Percentiles rank a stretch among this genome's conserved stretches.
phyloP scores from a whole-genome alignment of 2,888 invertebrate genomes.

The Parasteatoda lunata region DNA sequence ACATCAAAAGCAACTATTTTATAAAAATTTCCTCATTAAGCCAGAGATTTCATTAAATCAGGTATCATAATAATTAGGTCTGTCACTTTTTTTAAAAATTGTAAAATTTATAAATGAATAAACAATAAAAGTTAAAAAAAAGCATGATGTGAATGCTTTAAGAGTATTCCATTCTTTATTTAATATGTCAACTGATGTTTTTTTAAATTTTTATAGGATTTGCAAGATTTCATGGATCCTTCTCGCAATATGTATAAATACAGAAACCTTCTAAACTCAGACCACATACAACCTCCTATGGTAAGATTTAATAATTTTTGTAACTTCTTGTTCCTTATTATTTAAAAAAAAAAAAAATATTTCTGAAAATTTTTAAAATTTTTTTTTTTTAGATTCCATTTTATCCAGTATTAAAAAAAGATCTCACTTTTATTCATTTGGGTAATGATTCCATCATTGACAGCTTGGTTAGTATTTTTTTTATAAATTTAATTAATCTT shows the following conservation, averaged over 20 bases:
- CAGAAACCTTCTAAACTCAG: slow-evolving; percentile 91
- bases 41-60: no score
- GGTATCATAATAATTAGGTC: no score
- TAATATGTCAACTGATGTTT: not conserved
- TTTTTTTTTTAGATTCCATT: slow-evolving; percentile 77
- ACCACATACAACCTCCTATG: slow-evolving; percentile 89
- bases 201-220: slow-evolving; percentile 77
- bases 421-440: slow-evolving; percentile 97
- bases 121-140: no score
- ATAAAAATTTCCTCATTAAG: no score
- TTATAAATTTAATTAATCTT: not conserved
- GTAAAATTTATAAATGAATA: no score
- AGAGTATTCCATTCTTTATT: no score
- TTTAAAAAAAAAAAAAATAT: not conserved
- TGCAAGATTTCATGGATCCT: slow-evolving; percentile 98
- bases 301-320: no score
- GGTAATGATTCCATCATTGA: slow-evolving; percentile 95
- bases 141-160: no score
- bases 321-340: no score
- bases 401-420: slow-evolving; percentile 79
- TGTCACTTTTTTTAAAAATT: no score
- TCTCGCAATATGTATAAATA: slow-evolving; percentile 99
- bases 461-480: slow-evolving; percentile 78
- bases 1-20: no score
- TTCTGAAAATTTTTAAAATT: not conserved